Conservation (phyloP, 2,113 vertebrate genomes). For the Odontophorus gujanensis region DNA sequence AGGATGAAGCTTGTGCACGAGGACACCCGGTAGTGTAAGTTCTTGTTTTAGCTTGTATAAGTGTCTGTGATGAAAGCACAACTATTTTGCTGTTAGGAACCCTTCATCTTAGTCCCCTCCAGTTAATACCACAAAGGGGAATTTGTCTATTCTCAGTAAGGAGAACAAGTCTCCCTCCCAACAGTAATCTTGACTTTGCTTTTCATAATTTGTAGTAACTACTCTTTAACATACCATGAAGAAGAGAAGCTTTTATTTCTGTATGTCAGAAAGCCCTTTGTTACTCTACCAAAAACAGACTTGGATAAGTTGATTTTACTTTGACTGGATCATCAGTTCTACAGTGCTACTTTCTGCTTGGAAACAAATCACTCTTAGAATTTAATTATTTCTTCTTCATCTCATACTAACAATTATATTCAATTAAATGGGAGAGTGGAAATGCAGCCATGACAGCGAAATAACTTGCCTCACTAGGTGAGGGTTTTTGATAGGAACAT, state of each 20-base stretch:
- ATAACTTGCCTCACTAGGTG: background rate
- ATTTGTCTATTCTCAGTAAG: background rate
- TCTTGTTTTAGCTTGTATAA: background rate
- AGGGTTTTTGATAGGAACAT: background rate
- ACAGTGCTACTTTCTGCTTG: background rate
- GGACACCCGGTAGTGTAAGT: background rate
- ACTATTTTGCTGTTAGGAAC: background rate
- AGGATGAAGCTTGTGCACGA: background rate
- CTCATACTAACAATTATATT: rapidly evolving
- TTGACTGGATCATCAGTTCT: background rate
- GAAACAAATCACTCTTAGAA: background rate
- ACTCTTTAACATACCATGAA: rapidly evolving
- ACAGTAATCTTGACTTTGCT: background rate
- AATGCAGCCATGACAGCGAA: background rate
- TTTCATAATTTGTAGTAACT: background rate
- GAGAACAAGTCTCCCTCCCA: background rate
- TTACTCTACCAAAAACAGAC: background rate
- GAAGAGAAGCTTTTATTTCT: background rate
- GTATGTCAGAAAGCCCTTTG: background rate
- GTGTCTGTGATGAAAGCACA: background rate
- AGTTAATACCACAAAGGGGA: background rate
- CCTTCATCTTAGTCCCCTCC: background rate
- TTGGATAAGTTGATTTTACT: background rate
- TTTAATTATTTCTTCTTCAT: background rate
- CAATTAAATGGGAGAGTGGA: background rate